Evolutionary conservation across 2,888 invertebrate species (phyloP), one percentile per base, ranked within the genome.

Genomic region (Dryobotodes eremita): DNA sequence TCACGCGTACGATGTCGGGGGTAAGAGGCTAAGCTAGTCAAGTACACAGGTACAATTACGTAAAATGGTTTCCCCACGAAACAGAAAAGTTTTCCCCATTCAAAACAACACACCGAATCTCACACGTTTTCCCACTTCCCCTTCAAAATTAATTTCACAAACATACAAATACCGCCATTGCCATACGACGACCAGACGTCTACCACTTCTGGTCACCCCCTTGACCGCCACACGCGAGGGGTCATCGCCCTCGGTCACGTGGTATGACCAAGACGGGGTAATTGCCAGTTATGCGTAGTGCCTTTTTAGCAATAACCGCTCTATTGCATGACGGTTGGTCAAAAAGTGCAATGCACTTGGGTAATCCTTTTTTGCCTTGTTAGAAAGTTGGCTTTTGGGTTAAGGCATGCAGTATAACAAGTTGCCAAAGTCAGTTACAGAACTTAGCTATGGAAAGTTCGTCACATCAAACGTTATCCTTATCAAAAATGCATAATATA

Each of bases 171-270:
- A 42, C 36, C 53, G 23, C 65, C 80, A 68, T 6, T 62, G 46
- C 71, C 59, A 46, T 71, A 75, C 53, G 36, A 42, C 71, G 36
- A 42, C 71, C 71, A 80, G 87, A 85, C 78, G 75, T 83, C 75
- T 71, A 66, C 74, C 69, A 78, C 65, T 80, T 85, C 88, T 88
- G 93, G 87, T 89, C 92, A 91, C 89, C 92, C 88, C 92, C 94
- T 94, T 95, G 95, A 94, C 94, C 94, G 90, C 82, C 79, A 83
- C 95, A 95, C 95, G 95, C 95, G 89, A 95, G 79, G 86, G 94
- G 89, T 93, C 93, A 82, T 46, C 79, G 91, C 90, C 92, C 94
- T 91, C 94, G 85, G 87, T 87, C 91, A 90, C 91, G 91, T 90
- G 89, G 89, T 80, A 80, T 75, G 10, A 75, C 82, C 86, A 72